Evolutionary conservation across 2,888 invertebrate species (phyloP).

Genomic region (Ommatoiulus sabulosus): DNA sequence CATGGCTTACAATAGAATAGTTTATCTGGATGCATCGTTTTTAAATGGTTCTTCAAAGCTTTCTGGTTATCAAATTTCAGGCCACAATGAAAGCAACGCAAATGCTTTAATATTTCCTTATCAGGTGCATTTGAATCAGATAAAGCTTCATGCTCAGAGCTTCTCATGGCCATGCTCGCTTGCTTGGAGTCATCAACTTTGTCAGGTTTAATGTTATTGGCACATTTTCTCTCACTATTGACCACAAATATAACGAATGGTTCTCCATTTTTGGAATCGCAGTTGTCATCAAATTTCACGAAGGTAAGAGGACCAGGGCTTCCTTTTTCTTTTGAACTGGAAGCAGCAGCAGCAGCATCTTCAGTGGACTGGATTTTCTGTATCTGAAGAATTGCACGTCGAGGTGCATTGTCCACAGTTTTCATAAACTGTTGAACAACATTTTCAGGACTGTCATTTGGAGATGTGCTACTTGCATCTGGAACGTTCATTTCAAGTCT

Average conservation of each 20-base stretch:
- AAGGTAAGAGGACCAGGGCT: background rate
- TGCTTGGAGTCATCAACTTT: background rate
- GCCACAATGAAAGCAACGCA: background rate
- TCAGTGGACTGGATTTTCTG: background rate
- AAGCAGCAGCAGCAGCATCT: background rate
- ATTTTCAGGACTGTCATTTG: background rate
- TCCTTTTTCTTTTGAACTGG: background rate
- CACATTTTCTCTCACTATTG: background rate
- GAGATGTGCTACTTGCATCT: background rate
- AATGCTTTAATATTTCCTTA: background rate
- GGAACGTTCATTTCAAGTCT: no score
- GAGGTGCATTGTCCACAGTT: background rate
- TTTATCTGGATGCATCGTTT: slow-evolving; percentile 69
- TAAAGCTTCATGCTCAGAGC: background rate
- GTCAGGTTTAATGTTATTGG: background rate
- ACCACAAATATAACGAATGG: background rate
- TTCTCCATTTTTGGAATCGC: background rate
- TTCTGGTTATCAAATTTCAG: background rate
- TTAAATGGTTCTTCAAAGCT: background rate
- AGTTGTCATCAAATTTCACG: background rate
- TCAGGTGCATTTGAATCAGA: background rate
- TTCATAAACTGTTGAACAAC: background rate
- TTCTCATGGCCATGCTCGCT: background rate
- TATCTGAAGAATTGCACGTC: background rate
- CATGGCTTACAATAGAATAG: slow-evolving; percentile 78